Base-by-base conservation (phyloP, 2,113 vertebrate species). In the Struthio camelus region DNA sequence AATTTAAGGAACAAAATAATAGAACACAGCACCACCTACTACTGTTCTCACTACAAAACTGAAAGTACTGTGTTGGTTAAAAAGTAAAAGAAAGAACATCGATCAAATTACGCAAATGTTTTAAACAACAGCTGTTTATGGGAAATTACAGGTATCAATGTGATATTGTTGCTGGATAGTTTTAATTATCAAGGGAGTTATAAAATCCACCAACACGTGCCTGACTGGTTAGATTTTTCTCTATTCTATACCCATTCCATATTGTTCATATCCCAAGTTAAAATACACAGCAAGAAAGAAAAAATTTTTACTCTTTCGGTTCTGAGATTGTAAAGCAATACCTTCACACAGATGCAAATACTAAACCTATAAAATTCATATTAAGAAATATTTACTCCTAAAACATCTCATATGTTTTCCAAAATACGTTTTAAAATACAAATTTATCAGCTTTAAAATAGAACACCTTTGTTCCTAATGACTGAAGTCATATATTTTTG, bases 391-490 rank as follows among this genome's bases (percentile, higher is more conserved):
- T 93, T 94, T 80, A 91, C 79, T 96, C 89, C 72, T 66, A 53
- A 92, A 95, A 78, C 51, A 53, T 81, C 61, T 81, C 85, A 85
- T 94, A 95, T 96, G 93, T 93, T 95, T 97, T 94, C 92, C 94
- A 96, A 15, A 81, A 92, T 92, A 85, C 82, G 87, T 96, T 96
- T 95, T 94, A 89, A 96, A 94, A 98, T 88, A 82, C 95, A 98
- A 97, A 97, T 97, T 97, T 93, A 90, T 97, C 95, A 97, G 96
- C 96, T 97, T 97, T 97, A 97, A 97, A 75, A 97, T 75, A 97
- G 87, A 98, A 91, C 95, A 93, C 95, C 94, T 97, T 96, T 98
- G 97, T 97, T 97, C 92, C 94, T 61, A 84, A 87, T 97, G 98
- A 98, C 96, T 97, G 97, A 93, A 95, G 93, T 83, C 83, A 97